Evolutionary conservation across 2,797 vertebrate species (phyloP).

Genomic region (Phalloptychus januarius): DNA sequence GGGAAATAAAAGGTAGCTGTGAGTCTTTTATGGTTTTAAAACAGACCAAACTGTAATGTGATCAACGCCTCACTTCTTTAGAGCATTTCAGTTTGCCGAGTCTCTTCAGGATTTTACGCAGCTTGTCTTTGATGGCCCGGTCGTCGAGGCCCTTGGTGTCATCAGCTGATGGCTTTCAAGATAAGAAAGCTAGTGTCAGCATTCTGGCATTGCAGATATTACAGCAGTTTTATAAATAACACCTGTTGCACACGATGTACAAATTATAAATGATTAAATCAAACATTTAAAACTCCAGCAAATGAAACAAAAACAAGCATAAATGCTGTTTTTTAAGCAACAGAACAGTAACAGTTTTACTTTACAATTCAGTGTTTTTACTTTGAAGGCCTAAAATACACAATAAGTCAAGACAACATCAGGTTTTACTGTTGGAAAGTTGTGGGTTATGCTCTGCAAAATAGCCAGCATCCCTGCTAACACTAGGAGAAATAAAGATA

Average conservation of each 20-base stretch:
- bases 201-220: not conserved
- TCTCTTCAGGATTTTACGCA: conserved; percentile 90
- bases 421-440: not conserved
- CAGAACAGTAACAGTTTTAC: not conserved
- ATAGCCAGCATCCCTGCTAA: not conserved
- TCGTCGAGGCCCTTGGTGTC: conserved; percentile 84
- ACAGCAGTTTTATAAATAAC: not conserved
- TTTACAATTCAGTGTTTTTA: too few species aligned
- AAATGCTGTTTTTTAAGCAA: not conserved
- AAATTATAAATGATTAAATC: not conserved
- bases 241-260: not conserved
- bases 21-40: not conserved
- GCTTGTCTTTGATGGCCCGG: conserved; percentile 86
- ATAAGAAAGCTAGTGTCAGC: conserved; percentile 4
- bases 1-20: not conserved
- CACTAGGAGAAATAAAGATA: not conserved
- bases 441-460: not conserved
- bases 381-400: not conserved
- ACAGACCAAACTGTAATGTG: not conserved
- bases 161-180: conserved; percentile 83
- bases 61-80: conserved; percentile 79
- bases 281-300: not conserved
- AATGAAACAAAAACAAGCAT: not conserved
- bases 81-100: conserved; percentile 91
- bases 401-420: not conserved